Base-by-base conservation (phyloP, 2,113 vertebrate genomes). In the Epinephelus moara region DNA sequence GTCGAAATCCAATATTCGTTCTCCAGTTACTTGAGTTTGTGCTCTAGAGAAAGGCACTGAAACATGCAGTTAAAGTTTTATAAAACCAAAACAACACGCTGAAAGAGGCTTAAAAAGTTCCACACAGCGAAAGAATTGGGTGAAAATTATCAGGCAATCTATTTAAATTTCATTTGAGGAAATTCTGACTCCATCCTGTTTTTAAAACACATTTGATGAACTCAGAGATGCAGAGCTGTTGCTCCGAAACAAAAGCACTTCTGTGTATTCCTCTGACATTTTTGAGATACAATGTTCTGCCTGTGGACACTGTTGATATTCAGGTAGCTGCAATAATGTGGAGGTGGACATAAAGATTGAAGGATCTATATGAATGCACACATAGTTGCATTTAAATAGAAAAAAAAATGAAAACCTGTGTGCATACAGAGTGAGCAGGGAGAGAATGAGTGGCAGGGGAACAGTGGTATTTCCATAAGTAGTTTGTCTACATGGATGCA, bases 401-500 rank as follows among this genome's bases (percentile, higher is more conserved):
- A 13, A 37, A 57, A 57, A 64, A 19, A 21, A 45, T 21, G 4
- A 4, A 37, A 64, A 60, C 1, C 64, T 53, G 52, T 50, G 67
- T 42, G 70, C 40, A 64, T 18, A 25, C 70, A 52, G 37, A 64
- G 62, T 4, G 8, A 60, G 40, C 27, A 50, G 27, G 60, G 10
- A 23, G 21, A 40, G 62, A 75, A 67, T 37, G 50, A 76, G 67
- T 60, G 52, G 69, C 33, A 14, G 59, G 62, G 59, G 52, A 27
- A 64, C 40, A n/a, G 50, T 4, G 33, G 62, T 60, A 72, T 82
- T 80, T 87, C 62, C 76, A 82, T 82, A 70, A 85, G 63, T 55
- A 68, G 72, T 81, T 78, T 85, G 68, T 78, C 80, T 66, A 69
- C 66, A 79, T 53, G 83, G 60, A 79, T 80, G 75, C 52, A 80